phyloP scores from a whole-genome alignment of 2,888 invertebrate genomes.

The Xylocampa areola region DNA sequence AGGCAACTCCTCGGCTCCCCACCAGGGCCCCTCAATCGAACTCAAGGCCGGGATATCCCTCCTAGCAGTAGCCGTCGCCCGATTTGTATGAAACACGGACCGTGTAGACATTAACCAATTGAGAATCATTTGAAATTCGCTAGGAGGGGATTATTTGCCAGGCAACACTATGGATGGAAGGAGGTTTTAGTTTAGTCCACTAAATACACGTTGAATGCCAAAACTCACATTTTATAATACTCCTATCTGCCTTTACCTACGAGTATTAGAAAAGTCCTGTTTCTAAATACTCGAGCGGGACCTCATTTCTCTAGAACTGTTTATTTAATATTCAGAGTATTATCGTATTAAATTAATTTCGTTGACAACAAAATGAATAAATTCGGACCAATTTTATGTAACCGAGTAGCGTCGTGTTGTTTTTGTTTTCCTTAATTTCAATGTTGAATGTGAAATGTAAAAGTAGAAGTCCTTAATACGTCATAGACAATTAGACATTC shows the following conservation, averaged over 20 bases:
- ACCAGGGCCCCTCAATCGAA: constrained; percentile 70
- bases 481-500: constrained; percentile 36
- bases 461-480: constrained; percentile 43
- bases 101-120: constrained; percentile 51
- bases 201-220: constrained; percentile 36
- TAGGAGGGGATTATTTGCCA: constrained; percentile 35
- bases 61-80: constrained; percentile 80
- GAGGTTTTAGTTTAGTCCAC: constrained; percentile 37
- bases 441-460: constrained; percentile 68
- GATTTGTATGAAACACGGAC: constrained; percentile 77
- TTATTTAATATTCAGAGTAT: constrained; percentile 45
- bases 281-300: constrained; percentile 26
- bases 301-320: constrained; percentile 39
- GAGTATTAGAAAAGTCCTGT: constrained; percentile 29
- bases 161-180: constrained; percentile 24
- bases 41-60: constrained; percentile 79
- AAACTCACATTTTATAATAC: constrained; percentile 44
- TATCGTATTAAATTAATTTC: constrained; percentile 40
- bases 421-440: constrained; percentile 60
- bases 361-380: constrained; percentile 68
- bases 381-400: constrained; percentile 88
- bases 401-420: constrained; percentile 71
- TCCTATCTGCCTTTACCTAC: constrained; percentile 41
- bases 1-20: constrained; percentile 88
- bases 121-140: constrained; percentile 37